Evolutionary conservation across 2,113 vertebrate genomes (phyloP), one percentile per base, ranked within the genome.

Genomic region (Perognathus longimembris): DNA sequence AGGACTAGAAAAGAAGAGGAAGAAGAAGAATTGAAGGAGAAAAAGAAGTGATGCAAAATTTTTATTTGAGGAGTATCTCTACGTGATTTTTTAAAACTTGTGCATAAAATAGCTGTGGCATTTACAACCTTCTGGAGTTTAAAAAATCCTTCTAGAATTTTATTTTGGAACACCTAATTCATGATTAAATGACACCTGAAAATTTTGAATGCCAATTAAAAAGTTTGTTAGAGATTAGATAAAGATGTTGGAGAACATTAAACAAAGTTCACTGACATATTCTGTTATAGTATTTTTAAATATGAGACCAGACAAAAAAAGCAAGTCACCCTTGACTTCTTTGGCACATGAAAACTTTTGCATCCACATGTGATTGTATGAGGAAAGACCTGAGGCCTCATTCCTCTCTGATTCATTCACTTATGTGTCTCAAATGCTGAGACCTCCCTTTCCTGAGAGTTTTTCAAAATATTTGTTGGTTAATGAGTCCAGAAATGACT

Each of bases 401-500:
- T 83, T 85, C 12, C 40, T 88, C 70, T 76, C 76, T 79, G 84
- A 71, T 45, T 95, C 61, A 71, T 18, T 38, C 15, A 38, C 57
- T 96, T 32, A 26, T 6, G 26, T 71, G 78, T 83, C 83, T 90
- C 5, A 38, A 70, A 85, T 82, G 71, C 70, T 94, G 87, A 42
- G 94, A 32, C 8, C 15, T 88, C 67, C 92, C 54, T 88, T 78
- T 79, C 75, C 11, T 54, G 86, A 91, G 24, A 86, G 54, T 71
- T 86, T 91, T 87, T 83, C 86, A 93, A 94, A 95, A 94, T 74
- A 82, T 64, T 88, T 54, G 42, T 86, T 89, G 79, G 88, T 71
- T 83, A 93, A 93, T 82, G 76, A 54, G 50, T 80, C 77, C 81
- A 61, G 7, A 83, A 87, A 91, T 54, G 83, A 59, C 83, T 84